Percentiles rank a stretch among this genome's conserved stretches.
phyloP scores from a whole-genome alignment of 1,140 invertebrate species.

The Euwallacea fornicatus region DNA sequence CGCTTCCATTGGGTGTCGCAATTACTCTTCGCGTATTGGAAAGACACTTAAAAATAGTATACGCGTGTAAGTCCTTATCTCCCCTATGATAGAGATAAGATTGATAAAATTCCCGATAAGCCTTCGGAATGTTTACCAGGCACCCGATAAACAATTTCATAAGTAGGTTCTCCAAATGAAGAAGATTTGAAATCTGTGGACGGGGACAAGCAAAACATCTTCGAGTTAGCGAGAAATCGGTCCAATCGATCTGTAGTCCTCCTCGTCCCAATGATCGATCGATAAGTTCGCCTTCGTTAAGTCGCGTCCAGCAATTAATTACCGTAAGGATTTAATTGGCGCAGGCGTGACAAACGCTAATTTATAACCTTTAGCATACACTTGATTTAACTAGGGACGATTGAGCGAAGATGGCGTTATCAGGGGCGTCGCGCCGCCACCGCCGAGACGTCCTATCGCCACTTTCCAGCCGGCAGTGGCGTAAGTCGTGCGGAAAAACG shows the following conservation, averaged over 20 bases:
- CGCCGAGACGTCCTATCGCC: conserved; percentile 6
- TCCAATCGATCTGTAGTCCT: conserved; percentile 16
- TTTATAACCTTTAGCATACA: conserved; percentile 21
- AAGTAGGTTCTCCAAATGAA: neutral
- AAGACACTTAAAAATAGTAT: too few relatives aligned
- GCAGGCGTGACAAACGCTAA: conserved; percentile 37
- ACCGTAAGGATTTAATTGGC: conserved; percentile 38
- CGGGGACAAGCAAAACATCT: neutral
- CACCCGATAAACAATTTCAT: neutral
- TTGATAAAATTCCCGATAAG: neutral
- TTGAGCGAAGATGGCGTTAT: conserved; percentile 3
- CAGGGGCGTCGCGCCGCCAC: conserved; percentile 7
- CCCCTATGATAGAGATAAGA: neutral
- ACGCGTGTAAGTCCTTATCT: neutral
- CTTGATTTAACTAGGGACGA: neutral
- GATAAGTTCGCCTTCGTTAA: conserved; percentile 34
- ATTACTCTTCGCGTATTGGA: too few relatives aligned
- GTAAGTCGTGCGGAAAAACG: conserved; percentile 20
- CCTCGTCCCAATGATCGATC: conserved; percentile 22
- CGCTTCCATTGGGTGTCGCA: neutral
- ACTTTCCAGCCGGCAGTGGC: conserved; percentile 8
- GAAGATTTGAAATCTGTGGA: neutral
- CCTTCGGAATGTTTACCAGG: neutral
- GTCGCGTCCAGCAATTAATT: conserved; percentile 31
- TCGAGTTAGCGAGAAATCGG: conserved; percentile 35